Conservation (phyloP, 2,113 vertebrate genomes). For the Colaptes auratus region DNA sequence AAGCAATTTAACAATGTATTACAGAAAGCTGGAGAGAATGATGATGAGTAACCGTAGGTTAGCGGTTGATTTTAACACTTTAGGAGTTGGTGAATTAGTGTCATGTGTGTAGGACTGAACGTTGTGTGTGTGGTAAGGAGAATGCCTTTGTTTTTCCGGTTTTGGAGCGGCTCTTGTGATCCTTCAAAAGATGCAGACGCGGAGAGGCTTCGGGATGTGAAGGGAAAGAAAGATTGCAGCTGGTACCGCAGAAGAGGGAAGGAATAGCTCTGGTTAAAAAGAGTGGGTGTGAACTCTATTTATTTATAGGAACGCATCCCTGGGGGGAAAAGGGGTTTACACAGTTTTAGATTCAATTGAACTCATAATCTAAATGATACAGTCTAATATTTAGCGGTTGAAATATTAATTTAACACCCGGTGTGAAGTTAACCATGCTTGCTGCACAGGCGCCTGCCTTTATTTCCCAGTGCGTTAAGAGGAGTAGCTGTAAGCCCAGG, state of each 20-base stretch:
- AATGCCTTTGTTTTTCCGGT: constrained; percentile 74
- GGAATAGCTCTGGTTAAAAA: constrained; percentile 68
- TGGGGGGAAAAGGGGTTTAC: constrained; percentile 58
- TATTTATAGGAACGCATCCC: constrained; percentile 75
- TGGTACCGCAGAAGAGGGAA: constrained; percentile 62
- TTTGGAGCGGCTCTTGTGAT: constrained; percentile 68
- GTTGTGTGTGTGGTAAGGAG: constrained; percentile 16
- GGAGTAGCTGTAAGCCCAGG: constrained; percentile 31
- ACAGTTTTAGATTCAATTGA: constrained; percentile 70
- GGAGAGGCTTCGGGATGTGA: constrained; percentile 6
- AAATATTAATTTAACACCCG: constrained; percentile 73
- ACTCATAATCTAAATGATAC: constrained; percentile 69
- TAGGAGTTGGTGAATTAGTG: constrained; percentile 70
- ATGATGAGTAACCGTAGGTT: constrained; percentile 79
- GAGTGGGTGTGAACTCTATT: constrained; percentile 74
- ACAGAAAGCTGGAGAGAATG: constrained; percentile 79
- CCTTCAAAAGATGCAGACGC: constrained; percentile 18
- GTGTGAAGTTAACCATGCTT: constrained; percentile 62
- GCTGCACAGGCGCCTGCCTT: constrained; percentile 35
- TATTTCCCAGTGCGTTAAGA: constrained; percentile 33
- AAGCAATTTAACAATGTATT: constrained; percentile 83
- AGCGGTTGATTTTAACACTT: constrained; percentile 80
- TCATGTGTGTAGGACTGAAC: constrained; percentile 35
- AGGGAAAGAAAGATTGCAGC: constrained; percentile 58
- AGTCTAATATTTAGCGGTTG: constrained; percentile 67